Evolutionary conservation across 2,113 vertebrate species (phyloP), one percentile per base, ranked within the genome.

Genomic region (Eurystomus gularis): DNA sequence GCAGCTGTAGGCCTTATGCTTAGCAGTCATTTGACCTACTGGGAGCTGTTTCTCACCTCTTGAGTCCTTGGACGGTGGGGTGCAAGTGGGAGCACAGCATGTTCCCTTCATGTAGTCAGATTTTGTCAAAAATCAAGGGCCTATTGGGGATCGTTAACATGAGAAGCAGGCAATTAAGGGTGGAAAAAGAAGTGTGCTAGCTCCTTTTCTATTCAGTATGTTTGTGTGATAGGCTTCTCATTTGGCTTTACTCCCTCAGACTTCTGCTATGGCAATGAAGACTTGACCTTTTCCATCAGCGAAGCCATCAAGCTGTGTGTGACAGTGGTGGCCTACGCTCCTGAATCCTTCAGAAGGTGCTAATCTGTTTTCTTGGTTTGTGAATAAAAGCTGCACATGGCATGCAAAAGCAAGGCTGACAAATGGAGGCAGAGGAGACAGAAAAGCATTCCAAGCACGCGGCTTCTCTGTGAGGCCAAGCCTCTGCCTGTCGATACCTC

Each of bases 261-360:
- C 96, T 99, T 99, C 95, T 99, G 99, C 98, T 99, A 99, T 48
- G 99, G 99, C 33, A 99, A 99, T 6, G 99, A 99, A 90, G 99
- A 99, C 89, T 90, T 99, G 96, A 98, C 98, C 21, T 99, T 99
- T 97, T 99, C 99, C 10, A 99, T 99, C 97, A 99, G 99, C 28
- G 99, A 99, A 87, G 98, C 99, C 97, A 99, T 99, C 96, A 99
- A 99, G 92, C 98, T 99, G 55, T 99, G 99, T 90, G 99, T 99
- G 40, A 99, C 99, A 3, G 99, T 99, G 71, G 98, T 99, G 29
- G 99, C 99, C 16, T 99, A 99, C 37, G 99, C 99, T 61, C 99
- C 99, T 0, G 99, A 99, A 64, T 99, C 99, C 44, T 99, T 99
- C 95, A 97, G 99, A 97, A 99, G 99, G 99, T 99, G 96, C 95